Percentiles rank a stretch among this genome's conserved stretches.
phyloP scores from a whole-genome alignment of 2,888 invertebrate species.

The Halictus quadricinctus region DNA sequence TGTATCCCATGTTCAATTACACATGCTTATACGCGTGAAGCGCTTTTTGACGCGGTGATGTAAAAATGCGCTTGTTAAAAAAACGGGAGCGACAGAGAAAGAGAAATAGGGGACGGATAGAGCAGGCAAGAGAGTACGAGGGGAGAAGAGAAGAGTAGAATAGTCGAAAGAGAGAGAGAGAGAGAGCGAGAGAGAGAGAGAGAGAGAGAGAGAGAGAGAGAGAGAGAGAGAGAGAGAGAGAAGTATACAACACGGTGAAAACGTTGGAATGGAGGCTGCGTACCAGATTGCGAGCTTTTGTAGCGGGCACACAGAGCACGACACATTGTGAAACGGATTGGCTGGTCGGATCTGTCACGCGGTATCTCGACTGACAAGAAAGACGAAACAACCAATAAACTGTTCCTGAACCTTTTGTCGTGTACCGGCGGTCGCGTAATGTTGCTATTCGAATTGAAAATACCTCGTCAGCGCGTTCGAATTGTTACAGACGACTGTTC shows the following conservation, averaged over 20 bases:
- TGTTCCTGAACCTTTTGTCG: slow-evolving; percentile 67
- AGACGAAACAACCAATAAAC: slow-evolving; percentile 71
- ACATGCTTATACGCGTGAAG: slow-evolving; percentile 59
- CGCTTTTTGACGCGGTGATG: slow-evolving; percentile 57
- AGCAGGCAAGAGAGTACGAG: not conserved
- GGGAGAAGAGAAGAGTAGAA: not conserved
- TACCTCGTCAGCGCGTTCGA: slow-evolving; percentile 64
- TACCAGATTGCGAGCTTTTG: slow-evolving; percentile 63
- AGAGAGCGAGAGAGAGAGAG: slow-evolving; percentile 2
- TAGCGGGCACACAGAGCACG: slow-evolving; percentile 54
- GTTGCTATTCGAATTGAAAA: slow-evolving; percentile 65
- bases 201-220: not conserved
- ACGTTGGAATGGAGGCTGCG: slow-evolving; percentile 54
- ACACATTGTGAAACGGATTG: slow-evolving; percentile 68
- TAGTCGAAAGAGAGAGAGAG: not conserved
- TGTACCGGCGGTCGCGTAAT: slow-evolving; percentile 56
- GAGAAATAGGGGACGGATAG: not conserved
- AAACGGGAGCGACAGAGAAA: not conserved
- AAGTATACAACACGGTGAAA: slow-evolving; percentile 23
- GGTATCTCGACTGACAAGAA: slow-evolving; percentile 69
- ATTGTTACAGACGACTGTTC: slow-evolving; percentile 51
- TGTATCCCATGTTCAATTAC: slow-evolving; percentile 60
- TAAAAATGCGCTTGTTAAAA: slow-evolving; percentile 51
- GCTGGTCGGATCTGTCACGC: slow-evolving; percentile 69
- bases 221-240: slow-evolving; percentile 1